These are phyloP conservation scores for Dendroctonus valens DNA, from an alignment of 1,140 invertebrate genomes.

Conservation along the genomic window DNA sequence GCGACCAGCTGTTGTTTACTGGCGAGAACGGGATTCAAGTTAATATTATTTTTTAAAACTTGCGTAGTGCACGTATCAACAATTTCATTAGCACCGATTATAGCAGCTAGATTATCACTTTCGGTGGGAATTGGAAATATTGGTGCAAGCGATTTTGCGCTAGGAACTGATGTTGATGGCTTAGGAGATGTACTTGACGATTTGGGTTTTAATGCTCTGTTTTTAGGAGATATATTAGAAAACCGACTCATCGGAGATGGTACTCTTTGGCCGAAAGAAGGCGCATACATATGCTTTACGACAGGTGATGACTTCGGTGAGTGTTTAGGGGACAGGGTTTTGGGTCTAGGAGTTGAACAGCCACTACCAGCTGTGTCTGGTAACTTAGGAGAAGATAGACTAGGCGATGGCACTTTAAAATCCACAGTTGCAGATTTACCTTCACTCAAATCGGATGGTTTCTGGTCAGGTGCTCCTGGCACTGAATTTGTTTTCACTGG, in stretches of 20 bases:
- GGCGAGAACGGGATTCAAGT: slow-evolving; percentile 40
- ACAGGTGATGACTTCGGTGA: slow-evolving; percentile 38
- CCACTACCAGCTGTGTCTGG: slow-evolving; percentile 7
- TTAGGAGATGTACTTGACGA: neutral
- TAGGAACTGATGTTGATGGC: too few relatives aligned
- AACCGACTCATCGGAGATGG: slow-evolving; percentile 3
- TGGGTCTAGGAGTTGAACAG: slow-evolving; percentile 15
- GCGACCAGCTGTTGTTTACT: slow-evolving; percentile 42
- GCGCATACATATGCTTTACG: slow-evolving; percentile 37
- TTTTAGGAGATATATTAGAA: slow-evolving; percentile 8
- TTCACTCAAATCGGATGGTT: slow-evolving; percentile 24
- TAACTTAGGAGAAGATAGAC: slow-evolving; percentile 23
- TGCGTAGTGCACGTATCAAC: too few relatives aligned
- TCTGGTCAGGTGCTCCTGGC: slow-evolving; percentile 14
- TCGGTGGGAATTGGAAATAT: neutral
- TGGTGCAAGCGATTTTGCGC: slow-evolving; percentile 7
- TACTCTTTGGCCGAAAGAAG: slow-evolving; percentile 5
- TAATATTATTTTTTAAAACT: slow-evolving; percentile 35
- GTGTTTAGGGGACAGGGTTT: slow-evolving; percentile 31
- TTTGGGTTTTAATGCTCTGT: slow-evolving; percentile 6
- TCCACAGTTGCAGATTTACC: slow-evolving; percentile 19
- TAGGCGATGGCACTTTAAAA: slow-evolving; percentile 29
- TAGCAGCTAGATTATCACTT: neutral
- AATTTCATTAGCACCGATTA: neutral
- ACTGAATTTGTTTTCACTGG: slow-evolving; percentile 27